phyloP scores from a whole-genome alignment of 2,888 invertebrate species.

The Muschampia plurimacula region DNA sequence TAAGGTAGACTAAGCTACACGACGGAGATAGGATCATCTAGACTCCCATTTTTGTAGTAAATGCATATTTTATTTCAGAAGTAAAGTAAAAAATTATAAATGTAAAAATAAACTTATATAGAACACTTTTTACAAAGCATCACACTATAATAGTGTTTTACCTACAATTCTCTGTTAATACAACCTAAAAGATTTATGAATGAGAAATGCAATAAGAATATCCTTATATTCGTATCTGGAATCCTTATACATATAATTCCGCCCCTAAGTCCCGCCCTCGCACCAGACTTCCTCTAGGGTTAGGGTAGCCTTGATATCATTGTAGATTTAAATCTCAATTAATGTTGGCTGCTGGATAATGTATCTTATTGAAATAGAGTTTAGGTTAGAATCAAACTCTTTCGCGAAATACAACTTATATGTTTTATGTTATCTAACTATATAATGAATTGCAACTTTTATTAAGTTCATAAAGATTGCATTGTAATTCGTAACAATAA shows the following conservation, averaged over 20 bases:
- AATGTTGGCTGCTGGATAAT: background rate
- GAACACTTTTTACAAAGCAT: too few species aligned
- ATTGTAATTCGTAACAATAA: too few species aligned
- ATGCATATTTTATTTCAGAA: too few species aligned
- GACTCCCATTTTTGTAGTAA: too few species aligned
- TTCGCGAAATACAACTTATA: background rate
- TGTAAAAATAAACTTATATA: too few species aligned
- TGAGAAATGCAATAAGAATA: background rate
- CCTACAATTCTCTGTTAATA: too few species aligned
- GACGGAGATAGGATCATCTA: background rate
- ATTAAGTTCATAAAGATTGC: too few species aligned
- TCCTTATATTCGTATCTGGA: background rate
- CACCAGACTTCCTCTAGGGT: conserved; percentile 25
- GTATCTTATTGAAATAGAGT: conserved; percentile 10
- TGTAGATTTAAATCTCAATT: conserved; percentile 7
- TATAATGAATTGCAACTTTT: too few species aligned
- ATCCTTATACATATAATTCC: conserved; percentile 24
- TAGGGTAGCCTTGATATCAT: conserved; percentile 21
- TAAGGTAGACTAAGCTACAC: background rate
- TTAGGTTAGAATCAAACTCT: background rate
- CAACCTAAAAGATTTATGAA: too few species aligned
- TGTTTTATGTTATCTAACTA: too few species aligned
- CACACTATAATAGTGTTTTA: too few species aligned
- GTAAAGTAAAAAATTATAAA: too few species aligned
- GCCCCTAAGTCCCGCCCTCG: conserved; percentile 33